Percentiles rank a stretch among this genome's conserved stretches.
Conservation (phyloP, 1,140 invertebrate genomes). For the Orius insidiosus region DNA sequence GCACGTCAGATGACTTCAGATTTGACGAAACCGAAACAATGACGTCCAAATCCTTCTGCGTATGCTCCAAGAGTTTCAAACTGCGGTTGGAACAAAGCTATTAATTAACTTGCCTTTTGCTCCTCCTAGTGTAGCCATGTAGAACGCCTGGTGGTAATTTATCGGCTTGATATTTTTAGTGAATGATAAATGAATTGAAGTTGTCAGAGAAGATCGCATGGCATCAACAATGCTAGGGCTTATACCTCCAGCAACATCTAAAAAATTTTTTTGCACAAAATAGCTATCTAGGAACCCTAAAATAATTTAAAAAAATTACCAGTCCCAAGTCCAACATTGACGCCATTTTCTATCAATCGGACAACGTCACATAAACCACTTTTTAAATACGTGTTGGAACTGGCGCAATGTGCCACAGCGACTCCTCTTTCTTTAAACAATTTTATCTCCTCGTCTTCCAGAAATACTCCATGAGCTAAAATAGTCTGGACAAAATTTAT, state of each 20-base stretch:
- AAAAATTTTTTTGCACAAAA: conserved; percentile 11
- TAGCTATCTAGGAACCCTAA: background rate
- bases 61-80: no score
- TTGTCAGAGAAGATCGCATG: conserved; percentile 50
- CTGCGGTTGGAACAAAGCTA: no score
- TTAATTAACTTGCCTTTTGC: conserved; percentile 41
- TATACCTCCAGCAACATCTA: conserved; percentile 60
- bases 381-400: conserved; percentile 64
- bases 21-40: no score
- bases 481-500: conserved; percentile 34
- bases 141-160: conserved; percentile 59
- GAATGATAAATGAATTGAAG: conserved; percentile 39
- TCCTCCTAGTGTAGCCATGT: conserved; percentile 70
- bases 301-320: conserved; percentile 31
- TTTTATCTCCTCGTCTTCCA: conserved; percentile 51
- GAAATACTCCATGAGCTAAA: conserved; percentile 66
- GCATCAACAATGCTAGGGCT: conserved; percentile 56
- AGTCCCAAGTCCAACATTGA: conserved; percentile 72
- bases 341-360: conserved; percentile 36
- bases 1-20: no score
- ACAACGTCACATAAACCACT: conserved; percentile 69
- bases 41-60: no score
- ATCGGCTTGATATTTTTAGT: conserved; percentile 30
- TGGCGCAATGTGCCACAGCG: conserved; percentile 68
- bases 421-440: conserved; percentile 40